Conservation (phyloP, 35 echinoderm and acorn worm genomes). For the Diadema setosum region DNA sequence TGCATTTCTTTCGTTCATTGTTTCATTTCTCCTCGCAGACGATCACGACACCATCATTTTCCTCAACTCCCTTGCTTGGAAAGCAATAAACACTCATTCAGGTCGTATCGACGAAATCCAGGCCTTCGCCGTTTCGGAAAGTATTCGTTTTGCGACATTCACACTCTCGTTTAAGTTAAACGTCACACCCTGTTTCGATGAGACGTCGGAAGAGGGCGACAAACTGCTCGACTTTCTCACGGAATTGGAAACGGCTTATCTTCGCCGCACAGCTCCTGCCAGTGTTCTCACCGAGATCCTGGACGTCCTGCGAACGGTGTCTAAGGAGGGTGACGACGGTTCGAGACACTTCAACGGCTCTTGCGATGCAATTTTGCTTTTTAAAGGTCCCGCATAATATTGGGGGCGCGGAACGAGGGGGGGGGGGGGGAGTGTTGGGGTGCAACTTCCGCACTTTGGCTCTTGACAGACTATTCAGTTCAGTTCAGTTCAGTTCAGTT, state of each 20-base stretch:
- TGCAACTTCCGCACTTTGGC: too few relatives aligned
- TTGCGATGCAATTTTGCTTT: too few relatives aligned
- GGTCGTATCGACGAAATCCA: background rate
- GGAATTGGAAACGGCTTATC: background rate
- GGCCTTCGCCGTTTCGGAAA: background rate
- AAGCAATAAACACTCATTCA: background rate
- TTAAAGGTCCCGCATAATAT: too few relatives aligned
- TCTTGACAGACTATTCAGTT: too few relatives aligned
- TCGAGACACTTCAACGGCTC: too few relatives aligned
- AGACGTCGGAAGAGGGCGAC: background rate
- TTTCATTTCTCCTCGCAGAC: too few relatives aligned
- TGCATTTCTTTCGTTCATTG: too few relatives aligned
- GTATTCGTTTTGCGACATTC: background rate
- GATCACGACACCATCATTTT: background rate
- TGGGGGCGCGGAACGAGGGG: too few relatives aligned
- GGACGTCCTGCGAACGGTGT: background rate
- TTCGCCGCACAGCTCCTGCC: background rate
- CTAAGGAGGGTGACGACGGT: background rate
- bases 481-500: too few relatives aligned
- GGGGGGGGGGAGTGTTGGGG: too few relatives aligned
- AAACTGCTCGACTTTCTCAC: conserved; percentile 6
- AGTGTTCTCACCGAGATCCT: background rate
- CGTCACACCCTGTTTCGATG: background rate
- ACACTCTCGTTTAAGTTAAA: background rate
- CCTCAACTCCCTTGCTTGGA: background rate